A percentile compares a stretch with the other conserved stretches of the same genome.
Evolutionary conservation across 92 coral and sea anemone species (phyloP).

Genomic region (Parazoanthus atlanticus): DNA sequence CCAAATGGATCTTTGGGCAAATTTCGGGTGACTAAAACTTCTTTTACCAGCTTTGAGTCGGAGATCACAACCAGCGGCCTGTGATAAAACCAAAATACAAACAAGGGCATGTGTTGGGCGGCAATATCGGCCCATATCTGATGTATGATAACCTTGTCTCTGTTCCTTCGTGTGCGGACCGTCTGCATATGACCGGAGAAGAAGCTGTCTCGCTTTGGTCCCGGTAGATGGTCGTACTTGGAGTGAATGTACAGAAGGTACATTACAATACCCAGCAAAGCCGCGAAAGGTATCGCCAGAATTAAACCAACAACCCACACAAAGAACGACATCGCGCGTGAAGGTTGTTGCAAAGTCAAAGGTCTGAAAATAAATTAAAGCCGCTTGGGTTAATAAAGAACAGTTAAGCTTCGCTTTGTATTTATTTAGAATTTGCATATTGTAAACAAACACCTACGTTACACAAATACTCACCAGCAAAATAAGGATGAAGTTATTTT

Average conservation of each 20-base stretch:
- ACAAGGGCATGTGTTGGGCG: conserved; percentile 72
- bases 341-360: too few relatives aligned
- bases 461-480: too few relatives aligned
- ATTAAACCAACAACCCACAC: neutral
- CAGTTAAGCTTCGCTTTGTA: too few relatives aligned
- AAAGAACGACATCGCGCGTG: neutral
- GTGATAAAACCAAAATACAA: conserved; percentile 85
- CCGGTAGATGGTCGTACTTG: conserved; percentile 80
- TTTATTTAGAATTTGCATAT: too few relatives aligned
- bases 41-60: conserved; percentile 76
- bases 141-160: conserved; percentile 69
- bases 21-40: conserved; percentile 77
- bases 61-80: conserved; percentile 82
- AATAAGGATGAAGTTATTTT: too few relatives aligned
- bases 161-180: conserved; percentile 62
- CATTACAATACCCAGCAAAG: conserved; percentile 46
- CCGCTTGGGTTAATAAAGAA: too few relatives aligned
- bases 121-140: conserved; percentile 84
- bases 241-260: conserved; percentile 49
- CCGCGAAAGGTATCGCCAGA: neutral
- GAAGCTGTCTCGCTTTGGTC: conserved; percentile 81
- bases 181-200: conserved; percentile 77
- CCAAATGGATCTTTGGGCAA: conserved; percentile 84
- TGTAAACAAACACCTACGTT: too few relatives aligned
- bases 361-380: too few relatives aligned